phyloP scores from a whole-genome alignment of 2,113 vertebrate genomes.

The Cercocebus atys region DNA sequence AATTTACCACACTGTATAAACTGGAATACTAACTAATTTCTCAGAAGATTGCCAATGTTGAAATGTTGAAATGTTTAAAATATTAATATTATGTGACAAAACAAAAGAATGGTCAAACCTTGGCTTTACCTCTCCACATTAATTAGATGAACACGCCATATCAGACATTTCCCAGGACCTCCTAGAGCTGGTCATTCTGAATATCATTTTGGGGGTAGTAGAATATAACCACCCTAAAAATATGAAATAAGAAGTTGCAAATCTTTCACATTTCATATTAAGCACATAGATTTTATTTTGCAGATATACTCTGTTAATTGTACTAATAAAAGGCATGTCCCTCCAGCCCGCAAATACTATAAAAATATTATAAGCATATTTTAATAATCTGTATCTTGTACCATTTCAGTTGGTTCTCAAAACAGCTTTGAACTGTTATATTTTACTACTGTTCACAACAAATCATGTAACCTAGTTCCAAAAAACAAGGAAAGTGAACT shows the following conservation, averaged over 20 bases:
- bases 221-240: constrained; percentile 22
- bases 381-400: background rate
- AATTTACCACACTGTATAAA: background rate
- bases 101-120: background rate
- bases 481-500: background rate
- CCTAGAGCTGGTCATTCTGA: background rate
- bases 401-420: constrained; percentile 14
- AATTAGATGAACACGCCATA: background rate
- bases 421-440: background rate
- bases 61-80: background rate
- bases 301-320: background rate
- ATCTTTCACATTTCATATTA: background rate
- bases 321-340: background rate
- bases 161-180: background rate
- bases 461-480: background rate
- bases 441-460: constrained; percentile 34
- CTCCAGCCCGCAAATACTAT: background rate
- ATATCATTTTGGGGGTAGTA: background rate
- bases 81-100: background rate
- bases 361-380: background rate
- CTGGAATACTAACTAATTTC: background rate
- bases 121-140: background rate
- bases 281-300: background rate
- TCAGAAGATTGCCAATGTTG: background rate
- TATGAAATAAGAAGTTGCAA: constrained; percentile 41